These are phyloP conservation scores for Nomada goodeniana DNA, from an alignment of 2,888 invertebrate genomes.

Conservation along the genomic window DNA sequence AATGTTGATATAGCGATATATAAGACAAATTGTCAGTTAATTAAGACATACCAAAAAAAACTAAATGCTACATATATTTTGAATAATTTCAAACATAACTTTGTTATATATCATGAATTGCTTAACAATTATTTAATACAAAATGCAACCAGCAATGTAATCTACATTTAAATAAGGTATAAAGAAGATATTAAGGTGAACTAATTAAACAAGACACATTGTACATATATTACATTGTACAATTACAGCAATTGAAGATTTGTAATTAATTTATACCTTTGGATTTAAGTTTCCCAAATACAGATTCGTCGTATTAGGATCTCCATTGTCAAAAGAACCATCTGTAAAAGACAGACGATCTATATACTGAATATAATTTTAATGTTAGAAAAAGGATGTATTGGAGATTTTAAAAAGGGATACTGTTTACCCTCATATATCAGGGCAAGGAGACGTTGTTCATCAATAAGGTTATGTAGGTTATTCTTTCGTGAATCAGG, in stretches of 20 bases:
- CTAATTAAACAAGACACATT: neutral
- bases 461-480: conserved; percentile 76
- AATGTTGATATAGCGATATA: too few relatives aligned
- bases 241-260: too few relatives aligned
- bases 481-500: conserved; percentile 76
- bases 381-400: conserved; percentile 24
- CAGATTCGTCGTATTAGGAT: conserved; percentile 98
- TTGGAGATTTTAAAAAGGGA: conserved; percentile 52
- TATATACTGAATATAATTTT: conserved; percentile 26
- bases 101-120: too few relatives aligned
- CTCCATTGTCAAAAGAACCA: conserved; percentile 97
- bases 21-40: too few relatives aligned
- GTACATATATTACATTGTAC: too few relatives aligned
- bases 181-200: too few relatives aligned
- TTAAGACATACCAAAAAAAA: too few relatives aligned
- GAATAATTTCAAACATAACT: too few relatives aligned
- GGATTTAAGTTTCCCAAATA: conserved; percentile 99
- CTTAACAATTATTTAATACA: too few relatives aligned
- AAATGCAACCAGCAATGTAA: too few relatives aligned
- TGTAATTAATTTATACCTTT: conserved; percentile 87
- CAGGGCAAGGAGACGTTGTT: conserved; percentile 77
- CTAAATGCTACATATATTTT: too few relatives aligned
- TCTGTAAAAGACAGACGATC: conserved; percentile 79
- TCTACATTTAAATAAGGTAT: too few relatives aligned
- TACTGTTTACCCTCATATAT: conserved; percentile 77